A percentile compares a stretch with the other conserved stretches of the same genome.
Evolutionary conservation across 2,113 vertebrate genomes (phyloP).

Genomic region (Gallinago media): DNA sequence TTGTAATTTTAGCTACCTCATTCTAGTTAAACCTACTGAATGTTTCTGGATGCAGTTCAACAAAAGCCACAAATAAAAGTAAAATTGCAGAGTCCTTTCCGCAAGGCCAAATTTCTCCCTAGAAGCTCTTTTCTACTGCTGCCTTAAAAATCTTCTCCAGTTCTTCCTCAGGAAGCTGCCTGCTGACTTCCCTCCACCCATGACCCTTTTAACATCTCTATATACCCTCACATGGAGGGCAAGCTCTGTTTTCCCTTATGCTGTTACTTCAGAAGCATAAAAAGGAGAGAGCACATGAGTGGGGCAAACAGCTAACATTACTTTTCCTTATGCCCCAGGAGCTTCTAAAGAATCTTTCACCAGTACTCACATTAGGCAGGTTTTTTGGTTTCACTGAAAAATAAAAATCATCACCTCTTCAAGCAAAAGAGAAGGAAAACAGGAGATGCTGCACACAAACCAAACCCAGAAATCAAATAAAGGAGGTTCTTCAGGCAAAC

Average conservation of each 20-base stretch:
- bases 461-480: not conserved
- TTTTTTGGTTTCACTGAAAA: not conserved
- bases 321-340: not conserved
- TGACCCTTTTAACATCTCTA: not conserved
- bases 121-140: not conserved
- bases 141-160: not conserved
- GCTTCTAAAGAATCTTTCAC: not conserved
- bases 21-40: not conserved
- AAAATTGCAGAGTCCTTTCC: not conserved
- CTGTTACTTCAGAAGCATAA: not conserved
- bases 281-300: not conserved
- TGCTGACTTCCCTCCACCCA: not conserved
- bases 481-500: not conserved
- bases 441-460: not conserved
- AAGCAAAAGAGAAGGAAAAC: not conserved
- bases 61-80: conserved; percentile 36
- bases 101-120: not conserved
- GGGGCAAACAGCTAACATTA: not conserved
- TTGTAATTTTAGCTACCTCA: conserved; percentile 26
- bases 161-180: not conserved
- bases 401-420: not conserved
- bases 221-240: not conserved
- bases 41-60: conserved; percentile 3
- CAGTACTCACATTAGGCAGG: not conserved
- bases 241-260: not conserved